Evolutionary conservation across 2,888 invertebrate genomes (phyloP).

Genomic region (Agrenia bidenticulata): DNA sequence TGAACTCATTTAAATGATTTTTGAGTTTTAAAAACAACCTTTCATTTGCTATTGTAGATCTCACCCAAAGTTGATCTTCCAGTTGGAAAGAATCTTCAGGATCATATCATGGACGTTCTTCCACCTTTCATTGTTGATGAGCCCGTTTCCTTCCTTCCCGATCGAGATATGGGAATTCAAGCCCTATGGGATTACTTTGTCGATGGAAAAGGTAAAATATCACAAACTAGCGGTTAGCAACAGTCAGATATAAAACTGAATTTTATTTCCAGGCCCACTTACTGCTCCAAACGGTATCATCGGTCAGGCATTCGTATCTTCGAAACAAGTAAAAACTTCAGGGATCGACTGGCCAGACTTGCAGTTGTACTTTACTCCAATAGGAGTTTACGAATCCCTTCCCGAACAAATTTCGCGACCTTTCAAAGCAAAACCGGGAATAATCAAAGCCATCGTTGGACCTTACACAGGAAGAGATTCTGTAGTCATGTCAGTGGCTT

Average conservation of each 20-base stretch:
- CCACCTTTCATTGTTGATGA: constrained; percentile 33
- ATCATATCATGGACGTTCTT: constrained; percentile 30
- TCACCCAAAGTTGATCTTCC: constrained; percentile 34
- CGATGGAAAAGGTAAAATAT: constrained; percentile 19
- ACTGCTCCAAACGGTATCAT: constrained; percentile 27
- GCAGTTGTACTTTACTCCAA: constrained; percentile 33
- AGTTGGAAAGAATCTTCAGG: constrained; percentile 42
- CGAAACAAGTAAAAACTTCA: constrained; percentile 19
- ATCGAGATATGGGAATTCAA: constrained; percentile 33
- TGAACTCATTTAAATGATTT: background rate
- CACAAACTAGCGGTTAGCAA: background rate
- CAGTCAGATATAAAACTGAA: background rate
- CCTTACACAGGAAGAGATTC: constrained; percentile 33
- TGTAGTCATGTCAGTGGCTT: constrained; percentile 25
- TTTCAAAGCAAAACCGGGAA: constrained; percentile 23
- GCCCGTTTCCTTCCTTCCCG: constrained; percentile 35
- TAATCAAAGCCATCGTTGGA: constrained; percentile 23
- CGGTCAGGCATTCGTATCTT: constrained; percentile 34
- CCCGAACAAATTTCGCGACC: constrained; percentile 22
- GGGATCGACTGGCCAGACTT: constrained; percentile 47
- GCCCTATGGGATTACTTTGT: constrained; percentile 15
- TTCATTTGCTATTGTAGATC: constrained; percentile 21
- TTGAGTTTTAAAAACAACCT: background rate
- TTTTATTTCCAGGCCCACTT: constrained; percentile 15
- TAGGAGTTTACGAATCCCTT: constrained; percentile 28